Evolutionary conservation across 92 coral and sea anemone genomes (phyloP).

Genomic region (Siderastrea siderea): DNA sequence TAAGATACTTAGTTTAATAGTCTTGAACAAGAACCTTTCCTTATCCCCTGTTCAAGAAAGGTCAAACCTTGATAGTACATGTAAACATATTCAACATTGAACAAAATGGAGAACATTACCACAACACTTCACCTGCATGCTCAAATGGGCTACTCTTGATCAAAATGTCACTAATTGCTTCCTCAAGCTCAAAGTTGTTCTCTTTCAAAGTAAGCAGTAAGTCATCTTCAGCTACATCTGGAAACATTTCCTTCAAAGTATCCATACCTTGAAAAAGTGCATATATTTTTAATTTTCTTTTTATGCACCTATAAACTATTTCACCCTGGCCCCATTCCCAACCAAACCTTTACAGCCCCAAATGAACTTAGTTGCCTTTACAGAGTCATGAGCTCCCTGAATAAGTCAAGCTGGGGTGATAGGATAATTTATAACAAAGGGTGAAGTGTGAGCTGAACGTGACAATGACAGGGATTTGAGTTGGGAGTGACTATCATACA

Average conservation of each 20-base stretch:
- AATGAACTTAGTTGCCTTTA: not conserved
- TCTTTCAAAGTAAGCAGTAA: constrained; percentile 49
- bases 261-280: constrained; percentile 30
- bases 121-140: constrained; percentile 11
- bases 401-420: not conserved
- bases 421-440: too few species aligned
- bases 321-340: not conserved
- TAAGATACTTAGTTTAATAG: not conserved
- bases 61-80: not conserved
- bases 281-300: not conserved
- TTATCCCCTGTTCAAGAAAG: not conserved
- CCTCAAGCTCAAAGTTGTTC: constrained; percentile 46
- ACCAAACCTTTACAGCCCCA: not conserved
- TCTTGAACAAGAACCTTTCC: not conserved
- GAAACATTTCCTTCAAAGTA: constrained; percentile 33
- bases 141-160: constrained; percentile 39
- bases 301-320: not conserved
- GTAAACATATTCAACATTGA: constrained; percentile 2
- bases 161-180: constrained; percentile 58
- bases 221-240: constrained; percentile 36
- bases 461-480: not conserved
- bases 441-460: too few species aligned
- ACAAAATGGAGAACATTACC: not conserved
- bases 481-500: too few species aligned
- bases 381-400: not conserved